Percentiles rank a stretch among this genome's conserved stretches.
Evolutionary conservation across 2,113 vertebrate species (phyloP).

Genomic region (Hippopotamus amphibius): DNA sequence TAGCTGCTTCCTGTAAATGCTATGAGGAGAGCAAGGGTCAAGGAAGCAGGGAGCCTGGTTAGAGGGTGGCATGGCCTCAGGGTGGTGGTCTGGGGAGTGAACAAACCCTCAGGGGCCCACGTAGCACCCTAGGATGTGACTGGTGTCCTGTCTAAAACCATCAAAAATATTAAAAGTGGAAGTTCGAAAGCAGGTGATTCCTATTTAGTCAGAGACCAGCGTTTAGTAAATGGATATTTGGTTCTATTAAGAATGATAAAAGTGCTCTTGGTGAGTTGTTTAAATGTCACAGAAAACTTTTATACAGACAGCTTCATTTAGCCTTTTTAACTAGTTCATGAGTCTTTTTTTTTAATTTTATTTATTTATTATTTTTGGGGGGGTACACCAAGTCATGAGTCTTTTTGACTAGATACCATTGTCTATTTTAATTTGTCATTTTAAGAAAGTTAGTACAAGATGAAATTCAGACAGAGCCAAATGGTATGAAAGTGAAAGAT

Average conservation of each 20-base stretch:
- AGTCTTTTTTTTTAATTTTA: too few relatives aligned
- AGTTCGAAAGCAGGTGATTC: neutral
- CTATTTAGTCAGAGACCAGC: neutral
- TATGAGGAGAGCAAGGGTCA: neutral
- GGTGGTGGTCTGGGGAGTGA: neutral
- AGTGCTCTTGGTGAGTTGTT: neutral
- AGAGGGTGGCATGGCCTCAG: neutral
- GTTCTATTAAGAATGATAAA: neutral
- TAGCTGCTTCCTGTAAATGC: neutral
- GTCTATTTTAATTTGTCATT: neutral
- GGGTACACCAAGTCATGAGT: too few relatives aligned
- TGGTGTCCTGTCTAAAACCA: neutral
- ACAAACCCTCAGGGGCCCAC: neutral
- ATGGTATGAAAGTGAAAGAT: neutral
- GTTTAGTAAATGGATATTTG: neutral
- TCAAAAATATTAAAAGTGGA: neutral
- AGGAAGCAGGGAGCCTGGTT: neutral
- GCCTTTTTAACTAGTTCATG: neutral
- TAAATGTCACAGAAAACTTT: neutral
- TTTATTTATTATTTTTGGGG: too few relatives aligned
- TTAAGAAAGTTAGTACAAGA: neutral
- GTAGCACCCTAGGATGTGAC: neutral
- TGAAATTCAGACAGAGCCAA: neutral
- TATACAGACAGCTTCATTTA: neutral
- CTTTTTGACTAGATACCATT: neutral